A percentile compares a stretch with the other conserved stretches of the same genome.
Conservation (phyloP, 1,140 invertebrate species). For the Pantala flavescens region DNA sequence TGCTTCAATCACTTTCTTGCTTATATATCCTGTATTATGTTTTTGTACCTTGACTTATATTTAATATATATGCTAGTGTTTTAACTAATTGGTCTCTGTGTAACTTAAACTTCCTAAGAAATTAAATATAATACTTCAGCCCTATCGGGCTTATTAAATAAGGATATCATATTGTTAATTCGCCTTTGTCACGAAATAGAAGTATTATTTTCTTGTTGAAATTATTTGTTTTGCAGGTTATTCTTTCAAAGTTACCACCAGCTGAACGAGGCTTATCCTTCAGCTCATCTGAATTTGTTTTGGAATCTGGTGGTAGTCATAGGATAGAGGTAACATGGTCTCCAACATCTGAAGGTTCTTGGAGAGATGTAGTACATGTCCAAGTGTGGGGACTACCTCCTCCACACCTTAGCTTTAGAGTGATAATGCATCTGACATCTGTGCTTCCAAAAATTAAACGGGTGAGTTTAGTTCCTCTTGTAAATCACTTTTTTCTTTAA, state of each 20-base stretch:
- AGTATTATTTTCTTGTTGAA: not conserved
- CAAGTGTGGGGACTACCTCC: not conserved
- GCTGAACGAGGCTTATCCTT: not conserved
- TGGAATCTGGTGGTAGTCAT: not conserved
- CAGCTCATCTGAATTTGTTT: not conserved
- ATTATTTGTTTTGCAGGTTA: not conserved
- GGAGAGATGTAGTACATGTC: not conserved
- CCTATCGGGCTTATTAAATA: too few relatives aligned
- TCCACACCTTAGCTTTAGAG: not conserved
- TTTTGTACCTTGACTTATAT: too few relatives aligned
- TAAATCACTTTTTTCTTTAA: too few relatives aligned
- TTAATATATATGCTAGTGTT: too few relatives aligned
- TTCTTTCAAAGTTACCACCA: not conserved
- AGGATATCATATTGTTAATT: too few relatives aligned
- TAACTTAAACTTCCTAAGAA: too few relatives aligned
- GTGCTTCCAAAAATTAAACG: not conserved
- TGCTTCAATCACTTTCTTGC: too few relatives aligned
- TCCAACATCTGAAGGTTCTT: not conserved
- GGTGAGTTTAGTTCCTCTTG: not conserved
- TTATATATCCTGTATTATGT: too few relatives aligned
- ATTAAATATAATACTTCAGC: too few relatives aligned
- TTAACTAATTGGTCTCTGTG: too few relatives aligned
- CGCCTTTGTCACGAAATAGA: too few relatives aligned
- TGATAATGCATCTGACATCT: not conserved
- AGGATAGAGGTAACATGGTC: not conserved